Evolutionary conservation across 2,797 vertebrate species (phyloP).

Genomic region (Neomorphus geoffroyi): DNA sequence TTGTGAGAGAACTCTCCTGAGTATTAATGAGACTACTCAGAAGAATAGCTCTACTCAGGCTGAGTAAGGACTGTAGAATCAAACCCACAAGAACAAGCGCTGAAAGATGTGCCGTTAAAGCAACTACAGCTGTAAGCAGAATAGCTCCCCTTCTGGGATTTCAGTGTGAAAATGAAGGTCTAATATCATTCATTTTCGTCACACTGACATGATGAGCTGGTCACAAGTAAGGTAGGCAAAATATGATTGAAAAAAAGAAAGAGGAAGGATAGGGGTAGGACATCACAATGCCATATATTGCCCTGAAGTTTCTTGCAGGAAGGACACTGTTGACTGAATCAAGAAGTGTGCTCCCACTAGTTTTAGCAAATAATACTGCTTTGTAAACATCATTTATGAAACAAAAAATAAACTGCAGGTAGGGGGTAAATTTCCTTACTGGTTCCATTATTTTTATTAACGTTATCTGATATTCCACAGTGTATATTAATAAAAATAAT

Average conservation of each 20-base stretch:
- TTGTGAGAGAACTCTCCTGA: neutral
- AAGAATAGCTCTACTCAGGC: neutral
- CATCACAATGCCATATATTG: neutral
- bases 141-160: neutral
- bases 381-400: neutral
- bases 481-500: neutral
- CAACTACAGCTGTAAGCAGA: conserved; percentile 17
- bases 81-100: neutral
- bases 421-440: neutral
- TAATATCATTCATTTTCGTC: conserved; percentile 35
- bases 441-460: neutral
- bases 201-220: neutral
- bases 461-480: neutral
- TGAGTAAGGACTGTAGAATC: neutral
- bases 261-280: neutral
- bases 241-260: fast-evolving
- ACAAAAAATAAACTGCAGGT: neutral
- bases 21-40: neutral
- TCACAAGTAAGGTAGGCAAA: neutral
- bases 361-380: neutral
- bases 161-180: neutral
- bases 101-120: conserved; percentile 5
- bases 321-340: neutral
- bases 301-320: neutral
- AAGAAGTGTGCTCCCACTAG: neutral